phyloP scores from a whole-genome alignment of 1,140 invertebrate genomes.

The Vollenhovia emeryi region DNA sequence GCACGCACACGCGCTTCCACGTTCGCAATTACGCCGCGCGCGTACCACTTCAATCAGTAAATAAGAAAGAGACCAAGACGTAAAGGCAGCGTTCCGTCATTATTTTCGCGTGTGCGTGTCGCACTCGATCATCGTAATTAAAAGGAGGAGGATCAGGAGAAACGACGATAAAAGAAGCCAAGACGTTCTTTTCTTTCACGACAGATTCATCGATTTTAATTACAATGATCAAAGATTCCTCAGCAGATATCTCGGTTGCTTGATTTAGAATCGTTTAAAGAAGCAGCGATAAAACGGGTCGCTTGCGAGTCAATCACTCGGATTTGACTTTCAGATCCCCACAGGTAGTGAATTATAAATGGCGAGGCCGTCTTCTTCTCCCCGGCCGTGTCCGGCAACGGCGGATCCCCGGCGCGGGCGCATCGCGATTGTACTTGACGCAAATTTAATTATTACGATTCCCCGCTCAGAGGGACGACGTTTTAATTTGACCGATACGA shows the following conservation, averaged over 20 bases:
- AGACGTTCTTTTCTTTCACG: background rate
- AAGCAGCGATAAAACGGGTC: constrained; percentile 20
- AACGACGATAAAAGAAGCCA: too few species aligned
- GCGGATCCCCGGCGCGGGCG: background rate
- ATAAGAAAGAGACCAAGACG: constrained; percentile 58
- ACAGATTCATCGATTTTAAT: background rate
- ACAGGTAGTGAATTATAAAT: constrained; percentile 2
- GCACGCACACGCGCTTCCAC: background rate
- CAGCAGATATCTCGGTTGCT: constrained; percentile 13
- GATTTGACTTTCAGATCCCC: constrained; percentile 45
- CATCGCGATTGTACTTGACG: background rate
- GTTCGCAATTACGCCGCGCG: background rate
- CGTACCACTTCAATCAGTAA: constrained; percentile 14
- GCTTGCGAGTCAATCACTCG: background rate
- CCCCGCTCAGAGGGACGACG: background rate
- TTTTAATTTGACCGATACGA: constrained; percentile 33
- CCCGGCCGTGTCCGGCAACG: background rate
- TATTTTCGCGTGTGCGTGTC: background rate
- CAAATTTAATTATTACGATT: constrained; percentile 36
- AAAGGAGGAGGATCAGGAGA: too few species aligned
- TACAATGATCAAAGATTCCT: constrained; percentile 3
- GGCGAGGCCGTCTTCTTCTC: background rate
- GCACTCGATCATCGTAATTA: too few species aligned
- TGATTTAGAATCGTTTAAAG: constrained; percentile 32
- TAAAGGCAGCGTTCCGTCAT: constrained; percentile 11